Evolutionary conservation across 2,797 vertebrate species (phyloP), one percentile per base, ranked within the genome.

Genomic region (Myotis pilosus): DNA sequence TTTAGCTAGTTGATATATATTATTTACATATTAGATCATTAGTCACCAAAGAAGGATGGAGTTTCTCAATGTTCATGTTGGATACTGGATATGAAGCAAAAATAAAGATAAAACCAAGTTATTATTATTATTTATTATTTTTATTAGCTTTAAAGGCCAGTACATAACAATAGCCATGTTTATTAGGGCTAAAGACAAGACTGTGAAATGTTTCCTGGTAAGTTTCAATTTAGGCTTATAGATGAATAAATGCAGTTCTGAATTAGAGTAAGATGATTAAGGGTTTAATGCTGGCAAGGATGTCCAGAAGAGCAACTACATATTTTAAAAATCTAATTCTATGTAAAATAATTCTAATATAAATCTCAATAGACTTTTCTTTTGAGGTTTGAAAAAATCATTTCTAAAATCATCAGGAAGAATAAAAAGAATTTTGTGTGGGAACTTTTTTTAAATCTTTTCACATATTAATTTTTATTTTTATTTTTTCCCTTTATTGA

Each of bases 321-420:
- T 60, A 75, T 87, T 83, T 93, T 44, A 88, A 68, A 80, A 51
- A 49, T 89, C 2, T 11, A 83, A 86, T 66, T 92, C n/a, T 95
- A n/a, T 33, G 25, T 25, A 71, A 62, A 76, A 89, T 91, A 89
- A 90, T 84, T 72, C 20, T n/a, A 72, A 92, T 76, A 41, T 0
- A 93, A 83, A 74, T 84, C 38, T 89, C 64, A 44, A 89, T 16
- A 87, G 62, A 71, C 23, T 84, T 90, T 78, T 78, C 30, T 87
- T 75, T 81, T 85, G 23, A 94, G 47, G 20, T 60, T 88, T 81
- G 20, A 55, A 64, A 82, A 60, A 94, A 66, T 36, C 25, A 60
- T 72, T 86, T 92, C 28, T 79, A 81, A 90, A 92, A 66, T 71
- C 47, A 53, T 47, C 7, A 76, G 33, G 60, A 92, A 76, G 51